Percentiles rank a stretch among this genome's conserved stretches.
Evolutionary conservation across 2,113 vertebrate genomes (phyloP).

Genomic region (Myrmecobius fasciatus): DNA sequence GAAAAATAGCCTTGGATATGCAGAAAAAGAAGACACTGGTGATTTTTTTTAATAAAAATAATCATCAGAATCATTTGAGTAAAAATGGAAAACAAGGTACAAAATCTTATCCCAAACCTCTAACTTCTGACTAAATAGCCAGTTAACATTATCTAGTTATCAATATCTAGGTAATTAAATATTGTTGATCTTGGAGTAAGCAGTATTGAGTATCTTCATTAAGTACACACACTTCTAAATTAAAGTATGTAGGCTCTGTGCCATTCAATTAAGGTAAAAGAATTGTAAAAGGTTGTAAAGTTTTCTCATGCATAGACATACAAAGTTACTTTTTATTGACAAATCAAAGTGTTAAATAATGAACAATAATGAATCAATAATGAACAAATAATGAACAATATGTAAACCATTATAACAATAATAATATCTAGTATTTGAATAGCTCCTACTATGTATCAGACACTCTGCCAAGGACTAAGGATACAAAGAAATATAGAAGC

Average conservation of each 20-base stretch:
- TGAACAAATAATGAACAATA: neutral
- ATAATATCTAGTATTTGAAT: too few relatives aligned
- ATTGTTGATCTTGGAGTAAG: neutral
- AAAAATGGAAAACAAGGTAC: neutral
- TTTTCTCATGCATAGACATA: neutral
- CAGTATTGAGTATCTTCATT: neutral
- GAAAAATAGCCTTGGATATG: neutral
- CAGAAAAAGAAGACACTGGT: neutral
- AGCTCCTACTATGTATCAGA: neutral
- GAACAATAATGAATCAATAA: neutral
- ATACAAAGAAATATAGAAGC: neutral
- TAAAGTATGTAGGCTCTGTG: neutral
- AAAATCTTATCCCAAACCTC: neutral
- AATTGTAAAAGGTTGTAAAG: neutral
- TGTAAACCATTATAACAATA: too few relatives aligned
- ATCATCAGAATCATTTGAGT: neutral
- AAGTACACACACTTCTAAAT: neutral
- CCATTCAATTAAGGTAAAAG: neutral
- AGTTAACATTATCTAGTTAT: neutral
- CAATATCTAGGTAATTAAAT: neutral
- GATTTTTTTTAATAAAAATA: neutral
- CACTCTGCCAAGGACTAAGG: neutral
- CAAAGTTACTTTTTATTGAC: neutral
- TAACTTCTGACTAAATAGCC: neutral
- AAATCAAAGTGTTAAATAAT: neutral